phyloP scores from a whole-genome alignment of 2,113 vertebrate species.

The Promerops cafer region DNA sequence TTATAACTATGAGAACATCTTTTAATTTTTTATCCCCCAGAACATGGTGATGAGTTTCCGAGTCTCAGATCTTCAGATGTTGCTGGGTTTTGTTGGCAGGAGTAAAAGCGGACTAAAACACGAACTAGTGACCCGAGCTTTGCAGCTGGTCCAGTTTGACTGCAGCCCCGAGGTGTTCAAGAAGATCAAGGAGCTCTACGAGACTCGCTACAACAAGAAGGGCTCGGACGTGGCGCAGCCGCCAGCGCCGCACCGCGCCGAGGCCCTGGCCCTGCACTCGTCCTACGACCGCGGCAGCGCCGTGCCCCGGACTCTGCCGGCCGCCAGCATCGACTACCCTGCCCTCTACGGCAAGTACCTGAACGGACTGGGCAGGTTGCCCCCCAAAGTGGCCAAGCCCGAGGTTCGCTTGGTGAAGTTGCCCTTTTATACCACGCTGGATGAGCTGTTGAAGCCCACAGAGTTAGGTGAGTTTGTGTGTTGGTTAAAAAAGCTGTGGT shows the following conservation, averaged over 20 bases:
- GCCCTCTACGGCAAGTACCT: conserved; percentile 89
- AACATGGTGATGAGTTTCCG: conserved; percentile 99
- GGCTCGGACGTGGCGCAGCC: conserved; percentile 62
- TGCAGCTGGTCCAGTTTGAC: conserved; percentile 94
- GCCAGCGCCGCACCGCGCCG: conserved; percentile 67
- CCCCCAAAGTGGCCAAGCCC: conserved; percentile 79
- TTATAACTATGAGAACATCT: background rate
- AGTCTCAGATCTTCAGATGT: conserved; percentile 97
- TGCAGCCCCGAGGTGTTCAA: conserved; percentile 96
- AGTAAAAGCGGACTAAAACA: conserved; percentile 99
- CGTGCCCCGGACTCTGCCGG: conserved; percentile 63
- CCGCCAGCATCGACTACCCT: conserved; percentile 71
- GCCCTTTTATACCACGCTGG: conserved; percentile 94
- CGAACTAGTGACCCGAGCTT: conserved; percentile 91
- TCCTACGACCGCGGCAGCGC: conserved; percentile 68
- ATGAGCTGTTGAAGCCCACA: conserved; percentile 90
- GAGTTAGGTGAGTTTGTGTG: conserved; percentile 79
- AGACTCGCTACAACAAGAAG: conserved; percentile 91
- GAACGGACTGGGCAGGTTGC: conserved; percentile 87
- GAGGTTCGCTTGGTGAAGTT: conserved; percentile 87
- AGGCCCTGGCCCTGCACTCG: conserved; percentile 76
- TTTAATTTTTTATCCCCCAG: conserved; percentile 66
- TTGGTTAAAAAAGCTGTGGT: rapidly evolving
- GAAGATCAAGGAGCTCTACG: conserved; percentile 96
- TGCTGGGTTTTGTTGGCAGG: conserved; percentile 95